These are phyloP conservation scores for Zaprionus lineosus DNA, from an alignment of 2,888 invertebrate genomes.

Conservation along the genomic window DNA sequence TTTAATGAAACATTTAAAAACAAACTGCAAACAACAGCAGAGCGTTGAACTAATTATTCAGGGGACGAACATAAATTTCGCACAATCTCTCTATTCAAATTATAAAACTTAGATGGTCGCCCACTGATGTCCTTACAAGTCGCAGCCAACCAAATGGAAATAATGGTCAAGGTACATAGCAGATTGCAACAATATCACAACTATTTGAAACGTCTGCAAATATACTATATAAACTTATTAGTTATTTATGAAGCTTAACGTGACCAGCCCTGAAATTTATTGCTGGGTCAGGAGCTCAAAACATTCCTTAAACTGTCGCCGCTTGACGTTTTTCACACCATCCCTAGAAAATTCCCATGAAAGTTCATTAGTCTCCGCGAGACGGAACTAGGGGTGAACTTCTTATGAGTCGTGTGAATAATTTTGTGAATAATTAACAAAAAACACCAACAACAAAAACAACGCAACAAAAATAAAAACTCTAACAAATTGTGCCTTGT, in stretches of 20 bases:
- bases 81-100: neutral
- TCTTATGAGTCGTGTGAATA: constrained; percentile 23
- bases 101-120: constrained; percentile 26
- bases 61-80: neutral
- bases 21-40: constrained; percentile 7
- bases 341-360: constrained; percentile 23
- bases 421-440: constrained; percentile 41
- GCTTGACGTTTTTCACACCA: constrained; percentile 2
- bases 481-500: constrained; percentile 28
- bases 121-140: constrained; percentile 13
- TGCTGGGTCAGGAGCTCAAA: constrained; percentile 1
- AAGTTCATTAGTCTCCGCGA: constrained; percentile 23
- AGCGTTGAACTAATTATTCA: neutral
- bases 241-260: constrained; percentile 25
- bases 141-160: no score
- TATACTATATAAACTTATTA: no score
- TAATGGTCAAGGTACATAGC: constrained; percentile 18
- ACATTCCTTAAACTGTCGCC: constrained; percentile 6
- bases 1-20: constrained; percentile 55
- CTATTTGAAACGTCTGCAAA: no score
- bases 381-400: neutral
- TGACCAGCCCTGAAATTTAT: constrained; percentile 7
- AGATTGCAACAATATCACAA: no score
- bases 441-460: constrained; percentile 41
- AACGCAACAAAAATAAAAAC: no score